phyloP scores from a whole-genome alignment of 1,140 invertebrate genomes.

The Tetragonula clypearis region DNA sequence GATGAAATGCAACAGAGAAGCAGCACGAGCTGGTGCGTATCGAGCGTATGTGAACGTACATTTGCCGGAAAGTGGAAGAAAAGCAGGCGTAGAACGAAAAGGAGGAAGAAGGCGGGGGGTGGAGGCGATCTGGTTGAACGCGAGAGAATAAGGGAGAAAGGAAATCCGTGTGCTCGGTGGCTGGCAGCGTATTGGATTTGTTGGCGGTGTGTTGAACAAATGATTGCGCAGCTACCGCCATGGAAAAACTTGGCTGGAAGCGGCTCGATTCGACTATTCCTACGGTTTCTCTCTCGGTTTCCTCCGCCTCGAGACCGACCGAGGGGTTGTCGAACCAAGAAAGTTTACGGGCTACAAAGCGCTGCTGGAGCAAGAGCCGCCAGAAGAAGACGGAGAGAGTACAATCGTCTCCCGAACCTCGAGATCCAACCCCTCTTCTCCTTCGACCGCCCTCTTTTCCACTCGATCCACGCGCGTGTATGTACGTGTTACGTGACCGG shows the following conservation, averaged over 20 bases:
- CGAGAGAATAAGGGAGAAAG: neutral
- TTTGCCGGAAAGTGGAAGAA: neutral
- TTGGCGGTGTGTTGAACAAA: slow-evolving; percentile 80
- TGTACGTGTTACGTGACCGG: neutral
- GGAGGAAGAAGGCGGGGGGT: neutral
- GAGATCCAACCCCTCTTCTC: neutral
- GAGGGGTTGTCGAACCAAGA: slow-evolving; percentile 75
- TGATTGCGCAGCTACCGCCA: slow-evolving; percentile 76
- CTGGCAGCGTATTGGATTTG: slow-evolving; percentile 76
- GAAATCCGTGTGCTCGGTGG: slow-evolving; percentile 56
- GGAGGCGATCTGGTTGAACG: neutral
- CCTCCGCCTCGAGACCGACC: slow-evolving; percentile 58
- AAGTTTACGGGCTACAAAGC: slow-evolving; percentile 75
- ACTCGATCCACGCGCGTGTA: slow-evolving; percentile 20
- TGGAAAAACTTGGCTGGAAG: slow-evolving; percentile 75
- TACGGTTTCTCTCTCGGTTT: slow-evolving; percentile 38
- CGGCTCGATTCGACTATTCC: slow-evolving; percentile 69
- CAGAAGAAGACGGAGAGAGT: slow-evolving; percentile 21
- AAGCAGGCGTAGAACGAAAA: neutral
- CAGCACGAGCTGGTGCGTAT: neutral
- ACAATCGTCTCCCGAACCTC: slow-evolving; percentile 53
- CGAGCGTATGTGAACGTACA: neutral
- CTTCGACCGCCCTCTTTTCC: slow-evolving; percentile 13
- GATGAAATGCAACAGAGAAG: neutral
- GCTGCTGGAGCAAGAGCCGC: slow-evolving; percentile 59